These are phyloP conservation scores for Agrenia bidenticulata DNA, from an alignment of 2,888 invertebrate species.

Conservation along the genomic window DNA sequence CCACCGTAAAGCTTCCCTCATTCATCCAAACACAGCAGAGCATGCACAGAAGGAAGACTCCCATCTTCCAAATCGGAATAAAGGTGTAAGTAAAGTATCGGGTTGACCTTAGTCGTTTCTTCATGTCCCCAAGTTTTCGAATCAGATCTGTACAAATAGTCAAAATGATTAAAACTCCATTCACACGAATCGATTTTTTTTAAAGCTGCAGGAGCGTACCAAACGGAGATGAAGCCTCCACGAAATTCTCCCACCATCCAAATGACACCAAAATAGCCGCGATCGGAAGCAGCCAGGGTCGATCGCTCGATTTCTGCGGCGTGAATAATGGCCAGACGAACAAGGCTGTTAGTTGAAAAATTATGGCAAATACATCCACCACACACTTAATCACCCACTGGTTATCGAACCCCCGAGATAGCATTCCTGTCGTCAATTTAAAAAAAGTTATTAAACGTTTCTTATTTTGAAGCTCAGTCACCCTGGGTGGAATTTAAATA, in stretches of 20 bases:
- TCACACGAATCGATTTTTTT: not conserved
- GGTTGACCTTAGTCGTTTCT: slow-evolving; percentile 64
- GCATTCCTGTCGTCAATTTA: slow-evolving; percentile 36
- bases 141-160: slow-evolving; percentile 26
- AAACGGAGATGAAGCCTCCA: slow-evolving; percentile 55
- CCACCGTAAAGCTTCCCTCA: slow-evolving; percentile 53
- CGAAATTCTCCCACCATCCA: slow-evolving; percentile 84
- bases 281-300: slow-evolving; percentile 65
- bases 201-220: slow-evolving; percentile 32
- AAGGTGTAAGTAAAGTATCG: slow-evolving; percentile 73
- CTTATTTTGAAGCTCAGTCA: not conserved
- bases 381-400: slow-evolving; percentile 57
- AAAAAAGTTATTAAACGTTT: too few relatives aligned
- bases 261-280: slow-evolving; percentile 69
- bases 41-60: slow-evolving; percentile 68
- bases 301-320: slow-evolving; percentile 51
- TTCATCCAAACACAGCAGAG: slow-evolving; percentile 62
- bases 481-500: not conserved
- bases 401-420: slow-evolving; percentile 57
- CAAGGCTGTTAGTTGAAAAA: slow-evolving; percentile 68
- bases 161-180: not conserved
- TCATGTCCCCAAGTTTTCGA: slow-evolving; percentile 57
- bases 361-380: slow-evolving; percentile 64
- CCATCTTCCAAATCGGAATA: slow-evolving; percentile 74
- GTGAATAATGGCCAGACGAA: slow-evolving; percentile 68